A percentile compares a stretch with the other conserved stretches of the same genome.
phyloP scores from a whole-genome alignment of 2,888 invertebrate species.

The Celastrina argiolus region DNA sequence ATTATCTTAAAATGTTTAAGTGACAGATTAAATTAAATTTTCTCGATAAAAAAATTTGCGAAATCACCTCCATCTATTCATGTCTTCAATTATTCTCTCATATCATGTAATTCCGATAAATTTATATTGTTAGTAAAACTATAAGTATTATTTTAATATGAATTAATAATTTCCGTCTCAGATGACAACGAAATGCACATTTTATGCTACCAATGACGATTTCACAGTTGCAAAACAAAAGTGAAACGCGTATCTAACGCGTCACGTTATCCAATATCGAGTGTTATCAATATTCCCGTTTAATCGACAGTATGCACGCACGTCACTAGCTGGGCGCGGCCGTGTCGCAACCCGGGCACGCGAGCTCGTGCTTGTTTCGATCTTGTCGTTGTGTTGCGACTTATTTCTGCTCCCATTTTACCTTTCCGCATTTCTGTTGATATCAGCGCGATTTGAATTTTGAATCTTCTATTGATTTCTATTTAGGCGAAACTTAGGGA shows the following conservation, averaged over 20 bases:
- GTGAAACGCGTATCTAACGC: conserved; percentile 22
- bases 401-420: conserved; percentile 37
- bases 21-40: too few species aligned
- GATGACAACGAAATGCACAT: not conserved
- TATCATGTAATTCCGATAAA: too few species aligned
- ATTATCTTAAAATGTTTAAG: too few species aligned
- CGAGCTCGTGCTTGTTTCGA: conserved; percentile 48
- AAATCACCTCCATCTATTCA: too few species aligned
- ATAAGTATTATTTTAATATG: too few species aligned
- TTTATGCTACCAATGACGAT: not conserved
- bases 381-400: conserved; percentile 40
- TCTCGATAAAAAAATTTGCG: too few species aligned
- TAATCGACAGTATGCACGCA: conserved; percentile 38
- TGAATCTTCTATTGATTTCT: conserved; percentile 22
- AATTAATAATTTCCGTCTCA: too few species aligned
- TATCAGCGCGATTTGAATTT: conserved; percentile 27
- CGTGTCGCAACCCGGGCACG: conserved; percentile 63
- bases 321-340: conserved; percentile 59
- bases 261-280: conserved; percentile 29
- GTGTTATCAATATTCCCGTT: conserved; percentile 31
- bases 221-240: conserved; percentile 15
- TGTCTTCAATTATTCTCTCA: too few species aligned
- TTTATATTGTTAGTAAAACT: too few species aligned
- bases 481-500: not conserved
- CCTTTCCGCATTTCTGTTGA: conserved; percentile 36